phyloP scores from a whole-genome alignment of 1,140 invertebrate species.

The Sesamia nonagrioides region DNA sequence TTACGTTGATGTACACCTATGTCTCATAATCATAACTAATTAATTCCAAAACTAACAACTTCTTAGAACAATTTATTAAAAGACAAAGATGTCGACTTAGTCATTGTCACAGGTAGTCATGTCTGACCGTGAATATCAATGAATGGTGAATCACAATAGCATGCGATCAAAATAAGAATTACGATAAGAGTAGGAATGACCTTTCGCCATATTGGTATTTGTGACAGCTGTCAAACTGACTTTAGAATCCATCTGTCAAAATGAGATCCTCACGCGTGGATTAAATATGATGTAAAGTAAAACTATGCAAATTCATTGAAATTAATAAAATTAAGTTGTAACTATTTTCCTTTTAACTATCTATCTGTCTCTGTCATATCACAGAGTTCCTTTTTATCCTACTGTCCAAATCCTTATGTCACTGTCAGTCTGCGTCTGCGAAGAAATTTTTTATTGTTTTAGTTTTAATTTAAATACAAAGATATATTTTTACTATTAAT shows the following conservation, averaged over 20 bases:
- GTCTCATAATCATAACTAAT: neutral
- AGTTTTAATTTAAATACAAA: too few relatives aligned
- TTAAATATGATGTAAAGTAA: too few relatives aligned
- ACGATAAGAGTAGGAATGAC: conserved; percentile 7
- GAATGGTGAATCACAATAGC: conserved; percentile 43
- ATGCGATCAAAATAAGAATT: conserved; percentile 14
- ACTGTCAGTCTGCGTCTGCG: too few relatives aligned
- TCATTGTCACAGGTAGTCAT: conserved; percentile 40
- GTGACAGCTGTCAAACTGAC: neutral
- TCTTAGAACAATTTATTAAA: conserved; percentile 6
- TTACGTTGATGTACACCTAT: neutral
- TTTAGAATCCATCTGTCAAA: neutral
- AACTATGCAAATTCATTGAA: too few relatives aligned
- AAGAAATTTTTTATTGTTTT: too few relatives aligned
- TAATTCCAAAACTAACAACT: neutral
- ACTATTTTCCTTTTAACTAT: too few relatives aligned
- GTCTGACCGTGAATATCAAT: conserved; percentile 49
- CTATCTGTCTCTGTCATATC: too few relatives aligned
- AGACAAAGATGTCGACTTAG: conserved; percentile 39
- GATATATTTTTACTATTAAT: too few relatives aligned
- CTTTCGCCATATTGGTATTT: neutral
- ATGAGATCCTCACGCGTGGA: neutral
- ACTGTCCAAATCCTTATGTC: too few relatives aligned
- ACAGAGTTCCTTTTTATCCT: too few relatives aligned
- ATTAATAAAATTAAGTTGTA: too few relatives aligned